Base-by-base conservation (phyloP, 1,140 invertebrate species). In the Whitmania pigra region DNA sequence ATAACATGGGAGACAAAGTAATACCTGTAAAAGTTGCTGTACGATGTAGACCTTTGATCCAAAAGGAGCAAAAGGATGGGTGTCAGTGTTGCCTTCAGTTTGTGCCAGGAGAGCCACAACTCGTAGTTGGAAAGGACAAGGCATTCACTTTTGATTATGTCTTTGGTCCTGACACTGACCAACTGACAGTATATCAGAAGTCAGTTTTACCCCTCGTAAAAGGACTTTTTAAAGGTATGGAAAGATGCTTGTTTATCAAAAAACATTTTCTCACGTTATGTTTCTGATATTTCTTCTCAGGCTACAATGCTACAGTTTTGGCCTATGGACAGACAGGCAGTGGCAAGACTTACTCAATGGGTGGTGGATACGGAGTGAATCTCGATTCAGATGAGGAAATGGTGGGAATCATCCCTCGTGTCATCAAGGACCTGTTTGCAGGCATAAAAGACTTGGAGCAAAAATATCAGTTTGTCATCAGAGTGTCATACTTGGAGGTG, bases 291-390 rank as follows among this genome's bases (percentile, higher is more conserved):
- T 27, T 31, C 27, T 18, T 69, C 27, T 69, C 73, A 81, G 81
- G 81, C 31, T 82, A 79, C 63, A 82, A 82, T 79, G 79, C 79
- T 2, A 82, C 81, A 67, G 79, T 82, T 9, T 60, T 82, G 49
- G 93, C 93, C 0, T 96, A 95, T 84, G 93, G 93, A 0, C 92
- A 96, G 81, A 96, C 93, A 0, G 92, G 92, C 13, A 92, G 90
- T 75, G 92, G 93, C 0, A 96, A 95, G 81, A 96, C 92, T 0
- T 88, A 89, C 81, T 90, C 91, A 0, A 95, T 96, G 92, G 92
- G 92, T 2, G 94, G 92, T 25, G 80, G 78, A 18, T 80, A 80
- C 72, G 76, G 73, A 18, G 40, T 73, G 27, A 22, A n/a, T 29
- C 40, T 77, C 11, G 74, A 73, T 55, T 73, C 75, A 79, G 86